These are phyloP conservation scores for Agrypnia vestita DNA, from an alignment of 1,140 invertebrate species.

Conservation along the genomic window DNA sequence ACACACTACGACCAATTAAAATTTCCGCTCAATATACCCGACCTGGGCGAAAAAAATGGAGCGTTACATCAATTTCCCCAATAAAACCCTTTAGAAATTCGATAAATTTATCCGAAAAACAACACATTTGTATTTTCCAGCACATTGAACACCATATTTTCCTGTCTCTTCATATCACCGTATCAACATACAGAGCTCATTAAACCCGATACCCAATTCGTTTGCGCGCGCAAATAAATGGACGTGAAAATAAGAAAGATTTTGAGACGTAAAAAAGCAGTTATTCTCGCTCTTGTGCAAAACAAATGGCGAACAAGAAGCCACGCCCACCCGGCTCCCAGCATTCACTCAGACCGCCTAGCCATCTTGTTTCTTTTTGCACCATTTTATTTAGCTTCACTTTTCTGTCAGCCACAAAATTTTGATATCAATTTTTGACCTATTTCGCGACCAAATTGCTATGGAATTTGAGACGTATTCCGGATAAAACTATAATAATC, in stretches of 20 bases:
- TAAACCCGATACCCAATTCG: conserved; percentile 10
- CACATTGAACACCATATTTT: background rate
- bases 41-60: too few species aligned
- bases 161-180: conserved; percentile 3
- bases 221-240: conserved; percentile 2
- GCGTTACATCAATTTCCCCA: too few species aligned
- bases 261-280: conserved; percentile 13
- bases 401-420: too few species aligned
- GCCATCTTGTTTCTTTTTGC: background rate
- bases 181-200: background rate
- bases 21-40: too few species aligned
- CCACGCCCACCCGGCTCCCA: background rate
- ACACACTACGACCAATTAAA: too few species aligned
- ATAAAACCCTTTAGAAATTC: too few species aligned
- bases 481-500: too few species aligned
- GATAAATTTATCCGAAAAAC: background rate
- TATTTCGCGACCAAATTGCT: too few species aligned
- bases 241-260: conserved; percentile 15
- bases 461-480: too few species aligned
- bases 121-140: conserved; percentile 3
- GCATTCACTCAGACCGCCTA: background rate
- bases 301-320: background rate
- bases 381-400: too few species aligned
- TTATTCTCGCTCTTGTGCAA: background rate
- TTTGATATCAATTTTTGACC: too few species aligned